These are phyloP conservation scores for Pantelozetes paolii DNA, from an alignment of 2,888 invertebrate species.

Conservation along the genomic window DNA sequence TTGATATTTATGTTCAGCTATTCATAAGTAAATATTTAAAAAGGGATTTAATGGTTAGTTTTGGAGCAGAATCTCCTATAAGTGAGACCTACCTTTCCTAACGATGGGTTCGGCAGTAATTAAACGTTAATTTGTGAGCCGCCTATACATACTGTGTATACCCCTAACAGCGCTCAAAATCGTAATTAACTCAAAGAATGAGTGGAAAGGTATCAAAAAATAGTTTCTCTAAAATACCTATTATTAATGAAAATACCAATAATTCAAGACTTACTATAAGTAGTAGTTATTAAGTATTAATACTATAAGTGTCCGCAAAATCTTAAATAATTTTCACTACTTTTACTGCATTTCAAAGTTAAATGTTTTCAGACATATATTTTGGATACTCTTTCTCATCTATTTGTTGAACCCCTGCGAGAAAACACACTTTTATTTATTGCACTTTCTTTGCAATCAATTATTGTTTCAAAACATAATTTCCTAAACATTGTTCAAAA, in stretches of 20 bases:
- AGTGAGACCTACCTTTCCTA: conserved; percentile 11
- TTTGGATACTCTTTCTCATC: no score
- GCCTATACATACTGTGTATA: neutral
- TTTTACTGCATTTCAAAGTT: no score
- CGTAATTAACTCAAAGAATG: conserved; percentile 1
- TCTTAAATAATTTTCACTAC: no score
- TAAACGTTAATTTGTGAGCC: conserved; percentile 33
- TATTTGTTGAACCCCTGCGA: neutral
- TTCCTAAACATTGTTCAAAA: neutral
- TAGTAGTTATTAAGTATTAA: neutral
- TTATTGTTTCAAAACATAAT: neutral
- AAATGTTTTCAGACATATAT: no score
- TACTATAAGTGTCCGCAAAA: neutral
- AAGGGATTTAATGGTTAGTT: neutral
- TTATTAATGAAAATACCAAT: neutral
- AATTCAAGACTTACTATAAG: neutral
- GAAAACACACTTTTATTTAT: conserved; percentile 15
- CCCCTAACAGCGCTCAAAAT: neutral
- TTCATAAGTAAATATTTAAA: conserved; percentile 7
- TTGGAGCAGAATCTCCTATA: no score
- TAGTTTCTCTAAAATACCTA: conserved; percentile 8
- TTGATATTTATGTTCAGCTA: neutral
- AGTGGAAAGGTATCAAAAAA: neutral
- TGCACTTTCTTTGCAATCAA: neutral
- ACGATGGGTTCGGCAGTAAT: conserved; percentile 28